Evolutionary conservation across 2,797 vertebrate species (phyloP).

Genomic region (Scolopax rusticola): DNA sequence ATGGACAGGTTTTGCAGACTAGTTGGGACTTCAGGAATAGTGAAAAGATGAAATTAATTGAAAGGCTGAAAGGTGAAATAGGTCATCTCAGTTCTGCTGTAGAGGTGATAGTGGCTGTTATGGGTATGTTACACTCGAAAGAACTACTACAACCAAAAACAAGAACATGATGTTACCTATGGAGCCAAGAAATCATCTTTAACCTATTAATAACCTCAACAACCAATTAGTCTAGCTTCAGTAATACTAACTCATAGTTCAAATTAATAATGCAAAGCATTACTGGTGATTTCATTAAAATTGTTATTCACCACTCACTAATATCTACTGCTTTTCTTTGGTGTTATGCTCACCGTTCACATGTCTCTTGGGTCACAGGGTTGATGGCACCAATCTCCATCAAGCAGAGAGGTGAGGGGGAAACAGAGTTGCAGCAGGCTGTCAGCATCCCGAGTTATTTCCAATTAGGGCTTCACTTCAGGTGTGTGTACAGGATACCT

Average conservation of each 20-base stretch:
- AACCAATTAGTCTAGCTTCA: not conserved
- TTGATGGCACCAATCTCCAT: not conserved
- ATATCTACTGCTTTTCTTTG: not conserved
- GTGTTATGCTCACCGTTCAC: not conserved
- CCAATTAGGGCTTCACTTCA: not conserved
- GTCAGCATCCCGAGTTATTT: not conserved
- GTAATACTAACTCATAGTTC: not conserved
- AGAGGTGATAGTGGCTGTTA: not conserved
- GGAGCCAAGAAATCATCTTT: not conserved
- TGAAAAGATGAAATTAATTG: not conserved
- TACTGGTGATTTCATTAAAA: not conserved
- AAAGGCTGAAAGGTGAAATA: not conserved
- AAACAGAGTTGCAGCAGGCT: not conserved
- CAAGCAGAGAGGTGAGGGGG: not conserved
- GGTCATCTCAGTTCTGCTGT: not conserved
- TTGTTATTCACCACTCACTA: not conserved
- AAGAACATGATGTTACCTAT: fast-evolving
- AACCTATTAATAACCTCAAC: not conserved
- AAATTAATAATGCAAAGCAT: not conserved
- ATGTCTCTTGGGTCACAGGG: not conserved
- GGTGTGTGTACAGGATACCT: not conserved
- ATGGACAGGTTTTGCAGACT: not conserved
- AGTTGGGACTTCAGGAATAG: not conserved
- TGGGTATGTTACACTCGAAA: not conserved
- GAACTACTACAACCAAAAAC: fast-evolving